phyloP scores from a whole-genome alignment of 2,888 invertebrate genomes.

The Acleris holmiana region DNA sequence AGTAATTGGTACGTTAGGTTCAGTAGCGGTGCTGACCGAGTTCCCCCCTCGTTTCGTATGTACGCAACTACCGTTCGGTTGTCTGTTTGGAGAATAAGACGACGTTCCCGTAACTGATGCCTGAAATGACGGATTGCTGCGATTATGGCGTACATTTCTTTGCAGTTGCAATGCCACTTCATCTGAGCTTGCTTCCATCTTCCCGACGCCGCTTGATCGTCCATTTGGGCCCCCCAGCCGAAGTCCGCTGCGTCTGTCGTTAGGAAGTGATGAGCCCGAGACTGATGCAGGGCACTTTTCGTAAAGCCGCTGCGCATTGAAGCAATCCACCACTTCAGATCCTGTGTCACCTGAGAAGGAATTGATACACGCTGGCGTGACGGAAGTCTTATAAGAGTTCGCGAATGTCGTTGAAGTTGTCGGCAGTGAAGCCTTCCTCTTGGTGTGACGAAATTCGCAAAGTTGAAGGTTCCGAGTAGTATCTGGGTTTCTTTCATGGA shows the following conservation, averaged over 20 bases:
- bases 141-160: conserved; percentile 30
- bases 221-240: conserved; percentile 31
- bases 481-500: conserved; percentile 16
- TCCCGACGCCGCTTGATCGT: conserved; percentile 1
- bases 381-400: not conserved
- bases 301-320: not conserved
- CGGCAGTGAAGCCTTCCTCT: conserved; percentile 36
- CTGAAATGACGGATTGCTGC: conserved; percentile 13
- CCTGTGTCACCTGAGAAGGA: conserved; percentile 1
- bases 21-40: no score
- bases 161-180: conserved; percentile 26
- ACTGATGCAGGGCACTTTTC: not conserved
- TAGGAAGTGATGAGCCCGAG: conserved; percentile 14
- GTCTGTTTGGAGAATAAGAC: no score
- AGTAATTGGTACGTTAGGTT: no score
- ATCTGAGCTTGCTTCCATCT: conserved; percentile 24
- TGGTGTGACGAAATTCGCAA: conserved; percentile 27
- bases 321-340: conserved; percentile 31
- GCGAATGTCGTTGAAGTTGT: conserved; percentile 9
- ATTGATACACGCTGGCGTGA: not conserved
- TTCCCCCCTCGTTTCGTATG: no score
- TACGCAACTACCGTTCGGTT: no score
- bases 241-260: conserved; percentile 30
- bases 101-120: not conserved
- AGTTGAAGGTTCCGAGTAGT: conserved; percentile 32